Conservation (phyloP, 1,140 invertebrate species). For the Nomia melanderi region DNA sequence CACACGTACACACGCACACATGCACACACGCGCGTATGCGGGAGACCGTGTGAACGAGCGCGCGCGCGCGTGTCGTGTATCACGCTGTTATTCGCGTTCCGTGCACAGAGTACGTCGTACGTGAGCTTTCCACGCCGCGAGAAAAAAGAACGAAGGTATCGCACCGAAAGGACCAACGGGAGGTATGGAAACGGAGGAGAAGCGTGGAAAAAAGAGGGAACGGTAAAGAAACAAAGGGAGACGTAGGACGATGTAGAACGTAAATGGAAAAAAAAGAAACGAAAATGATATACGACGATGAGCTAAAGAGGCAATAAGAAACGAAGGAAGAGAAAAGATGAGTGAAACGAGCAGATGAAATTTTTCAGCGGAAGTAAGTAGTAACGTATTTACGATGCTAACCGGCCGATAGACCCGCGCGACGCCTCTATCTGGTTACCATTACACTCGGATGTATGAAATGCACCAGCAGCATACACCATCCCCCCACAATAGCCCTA, state of each 20-base stretch:
- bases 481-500: slow-evolving; percentile 82
- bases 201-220: too few species aligned
- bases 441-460: slow-evolving; percentile 81
- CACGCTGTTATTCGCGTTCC: slow-evolving; percentile 54
- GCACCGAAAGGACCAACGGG: background rate
- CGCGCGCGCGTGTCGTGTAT: slow-evolving; percentile 60
- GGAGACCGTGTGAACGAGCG: slow-evolving; percentile 36
- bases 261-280: slow-evolving; percentile 1
- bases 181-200: background rate
- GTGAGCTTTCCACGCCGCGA: slow-evolving; percentile 45
- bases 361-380: slow-evolving; percentile 38
- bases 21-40: slow-evolving; percentile 34
- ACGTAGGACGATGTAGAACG: background rate
- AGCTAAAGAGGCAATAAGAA: slow-evolving; percentile 9
- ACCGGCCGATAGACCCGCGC: slow-evolving; percentile 79
- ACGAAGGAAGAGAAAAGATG: slow-evolving; percentile 1
- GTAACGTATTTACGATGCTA: slow-evolving; percentile 76
- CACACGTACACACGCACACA: slow-evolving; percentile 13
- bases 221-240: slow-evolving; percentile 9
- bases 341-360: slow-evolving; percentile 7
- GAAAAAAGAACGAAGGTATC: slow-evolving; percentile 25
- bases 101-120: slow-evolving; percentile 50
- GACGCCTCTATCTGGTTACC: slow-evolving; percentile 80
- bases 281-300: background rate
- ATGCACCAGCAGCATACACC: slow-evolving; percentile 79